Evolutionary conservation across 2,113 vertebrate genomes (phyloP).

Genomic region (Semnornis frantzii): DNA sequence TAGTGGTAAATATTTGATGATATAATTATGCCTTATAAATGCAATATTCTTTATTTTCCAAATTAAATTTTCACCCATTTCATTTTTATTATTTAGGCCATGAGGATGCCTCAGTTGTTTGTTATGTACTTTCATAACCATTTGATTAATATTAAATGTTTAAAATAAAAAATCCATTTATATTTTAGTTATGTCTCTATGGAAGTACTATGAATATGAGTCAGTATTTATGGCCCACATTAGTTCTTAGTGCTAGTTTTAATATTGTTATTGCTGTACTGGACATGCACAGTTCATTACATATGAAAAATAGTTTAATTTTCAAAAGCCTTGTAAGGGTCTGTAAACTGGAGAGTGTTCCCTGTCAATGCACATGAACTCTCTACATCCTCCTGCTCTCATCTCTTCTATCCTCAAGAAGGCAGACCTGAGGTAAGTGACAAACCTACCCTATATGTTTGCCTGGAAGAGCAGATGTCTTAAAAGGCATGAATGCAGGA

Average conservation of each 20-base stretch:
- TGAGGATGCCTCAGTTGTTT: conserved; percentile 74
- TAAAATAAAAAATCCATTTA: conserved; percentile 72
- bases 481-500: not conserved
- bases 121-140: conserved; percentile 73
- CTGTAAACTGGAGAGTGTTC: not conserved
- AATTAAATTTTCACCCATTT: conserved; percentile 80
- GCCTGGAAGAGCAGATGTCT: not conserved
- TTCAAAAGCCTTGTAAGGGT: conserved; percentile 28
- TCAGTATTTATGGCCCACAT: conserved; percentile 59
- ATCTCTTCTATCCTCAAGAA: not conserved
- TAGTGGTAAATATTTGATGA: conserved; percentile 82
- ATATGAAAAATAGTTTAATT: conserved; percentile 71
- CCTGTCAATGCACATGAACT: not conserved
- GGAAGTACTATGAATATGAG: conserved; percentile 52
- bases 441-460: not conserved
- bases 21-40: conserved; percentile 81
- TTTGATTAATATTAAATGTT: conserved; percentile 80
- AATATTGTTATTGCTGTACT: conserved; percentile 54
- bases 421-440: not conserved
- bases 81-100: conserved; percentile 75
- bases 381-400: not conserved
- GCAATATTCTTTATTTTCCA: conserved; percentile 72
- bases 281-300: conserved; percentile 46
- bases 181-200: conserved; percentile 62
- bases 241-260: conserved; percentile 59